phyloP scores from a whole-genome alignment of 2,888 invertebrate genomes.

The Vanessa cardui region DNA sequence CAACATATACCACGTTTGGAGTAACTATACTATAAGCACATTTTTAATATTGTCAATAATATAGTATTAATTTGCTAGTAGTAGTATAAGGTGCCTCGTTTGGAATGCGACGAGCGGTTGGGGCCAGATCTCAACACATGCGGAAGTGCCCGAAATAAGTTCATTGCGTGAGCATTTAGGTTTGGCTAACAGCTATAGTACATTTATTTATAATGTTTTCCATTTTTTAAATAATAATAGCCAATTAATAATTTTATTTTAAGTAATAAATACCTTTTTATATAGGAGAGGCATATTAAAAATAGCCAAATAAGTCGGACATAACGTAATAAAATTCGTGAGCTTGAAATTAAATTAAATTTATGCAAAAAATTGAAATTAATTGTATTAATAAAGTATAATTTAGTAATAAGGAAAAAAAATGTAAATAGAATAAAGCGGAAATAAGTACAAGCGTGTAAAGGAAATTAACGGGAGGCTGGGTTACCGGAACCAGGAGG shows the following conservation, averaged over 20 bases:
- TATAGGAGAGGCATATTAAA: no score
- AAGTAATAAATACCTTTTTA: no score
- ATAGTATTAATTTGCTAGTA: slow-evolving; percentile 30
- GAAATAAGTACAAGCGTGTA: slow-evolving; percentile 79
- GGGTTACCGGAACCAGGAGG: slow-evolving; percentile 68
- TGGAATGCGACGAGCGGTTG: slow-evolving; percentile 65
- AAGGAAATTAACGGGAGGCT: slow-evolving; percentile 77
- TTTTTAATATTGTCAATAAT: not conserved
- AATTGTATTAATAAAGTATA: not conserved
- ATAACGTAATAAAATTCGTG: not conserved
- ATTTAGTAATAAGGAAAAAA: slow-evolving; percentile 59
- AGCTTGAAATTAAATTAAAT: not conserved
- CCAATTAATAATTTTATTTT: not conserved
- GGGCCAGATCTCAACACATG: slow-evolving; percentile 66
- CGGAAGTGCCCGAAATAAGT: slow-evolving; percentile 80
- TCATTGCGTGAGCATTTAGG: slow-evolving; percentile 57
- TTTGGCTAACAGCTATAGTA: slow-evolving; percentile 36
- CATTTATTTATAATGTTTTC: slow-evolving; percentile 15
- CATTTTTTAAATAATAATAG: not conserved
- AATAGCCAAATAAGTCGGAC: no score
- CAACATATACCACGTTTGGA: no score
- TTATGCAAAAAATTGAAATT: not conserved
- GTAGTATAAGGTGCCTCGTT: slow-evolving; percentile 48
- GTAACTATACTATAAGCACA: not conserved
- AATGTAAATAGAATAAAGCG: slow-evolving; percentile 50